Conservation (phyloP, 2,888 invertebrate species). For the Drosophila hamatofila region DNA sequence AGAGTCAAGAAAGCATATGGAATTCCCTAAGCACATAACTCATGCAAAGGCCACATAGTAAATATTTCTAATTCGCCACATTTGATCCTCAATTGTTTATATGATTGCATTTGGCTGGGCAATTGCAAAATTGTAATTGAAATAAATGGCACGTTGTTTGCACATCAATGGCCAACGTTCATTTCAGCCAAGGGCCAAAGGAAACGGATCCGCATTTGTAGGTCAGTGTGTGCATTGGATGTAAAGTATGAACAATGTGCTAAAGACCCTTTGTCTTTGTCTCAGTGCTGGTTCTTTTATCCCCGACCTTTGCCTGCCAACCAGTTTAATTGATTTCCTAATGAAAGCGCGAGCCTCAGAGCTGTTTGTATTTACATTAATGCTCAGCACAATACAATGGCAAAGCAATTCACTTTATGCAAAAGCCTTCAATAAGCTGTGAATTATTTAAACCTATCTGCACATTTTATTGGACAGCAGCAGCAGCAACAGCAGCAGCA, state of each 20-base stretch:
- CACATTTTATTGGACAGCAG: conserved; percentile 33
- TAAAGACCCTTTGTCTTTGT: conserved; percentile 5
- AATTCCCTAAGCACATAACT: not conserved
- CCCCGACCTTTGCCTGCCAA: conserved; percentile 21
- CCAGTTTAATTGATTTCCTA: conserved; percentile 66
- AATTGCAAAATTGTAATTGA: conserved; percentile 31
- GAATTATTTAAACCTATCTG: conserved; percentile 53
- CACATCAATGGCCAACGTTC: conserved; percentile 19
- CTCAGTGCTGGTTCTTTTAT: conserved; percentile 16
- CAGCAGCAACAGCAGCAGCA: not conserved
- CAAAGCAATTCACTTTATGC: conserved; percentile 22
- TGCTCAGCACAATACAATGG: conserved; percentile 24
- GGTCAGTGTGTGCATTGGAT: conserved; percentile 13
- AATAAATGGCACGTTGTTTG: conserved; percentile 49
- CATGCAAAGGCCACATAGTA: not conserved
- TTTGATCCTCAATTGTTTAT: conserved; percentile 5
- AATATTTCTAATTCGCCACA: conserved; percentile 7
- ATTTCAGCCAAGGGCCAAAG: not conserved
- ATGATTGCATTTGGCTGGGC: conserved; percentile 28
- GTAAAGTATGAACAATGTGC: conserved; percentile 39
- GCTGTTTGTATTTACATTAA: conserved; percentile 14
- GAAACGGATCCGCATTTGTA: conserved; percentile 18
- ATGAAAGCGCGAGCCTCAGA: conserved; percentile 25
- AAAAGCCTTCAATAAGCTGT: conserved; percentile 54
- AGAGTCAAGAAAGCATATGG: not conserved